Base-by-base conservation (phyloP, 2,113 vertebrate genomes). In the Phylloscopus whistleri region DNA sequence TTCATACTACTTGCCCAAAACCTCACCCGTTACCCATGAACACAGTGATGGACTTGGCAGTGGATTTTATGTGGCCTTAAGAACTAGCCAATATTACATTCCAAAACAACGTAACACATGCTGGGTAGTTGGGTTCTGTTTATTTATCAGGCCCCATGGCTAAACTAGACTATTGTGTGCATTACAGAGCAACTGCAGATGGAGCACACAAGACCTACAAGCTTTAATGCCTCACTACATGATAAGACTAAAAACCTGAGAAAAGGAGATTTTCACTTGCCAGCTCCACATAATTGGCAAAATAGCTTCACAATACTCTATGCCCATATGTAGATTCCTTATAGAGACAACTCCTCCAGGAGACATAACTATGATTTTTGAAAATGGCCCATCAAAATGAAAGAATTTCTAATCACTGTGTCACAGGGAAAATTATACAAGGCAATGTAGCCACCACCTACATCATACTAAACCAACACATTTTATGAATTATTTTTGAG, bases 21-120 rank as follows among this genome's bases (percentile, higher is more conserved):
- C 0, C 12, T 24, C 26, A 66, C 5, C 8, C 3, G 1, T 23
- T 37, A 35, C 15, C 33, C 37, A 43, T 0, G 1, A 68, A 76
- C 23, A 81, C 7, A 72, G 22, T 7, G 35, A 48, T 44, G 31
- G 31, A 77, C 35, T 11, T 28, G 41, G 24, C 18, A 85, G 44
- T 46, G 5, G 20, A 59, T 68, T 88, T 84, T 18, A 79, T 4
- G 11, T 6, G 18, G 67, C 33, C 44, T 72, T 16, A 39, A 18
- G n/a, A 72, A 55, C 31, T 26, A 69, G 17, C 24, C 9, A 67
- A 7, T 64, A 48, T 4, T 37, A 41, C 24, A 69, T 58, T 73
- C 19, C 31, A 73, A 33, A 73, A 30, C 11, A 59, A 52, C 1
- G 0, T 33, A 60, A 66, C 19, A 43, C 15, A 41, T 0, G 4